A percentile compares a stretch with the other conserved stretches of the same genome.
Conservation (phyloP, 53 echinoderm and acorn worm species). For the Temnopleurus reevesii region DNA sequence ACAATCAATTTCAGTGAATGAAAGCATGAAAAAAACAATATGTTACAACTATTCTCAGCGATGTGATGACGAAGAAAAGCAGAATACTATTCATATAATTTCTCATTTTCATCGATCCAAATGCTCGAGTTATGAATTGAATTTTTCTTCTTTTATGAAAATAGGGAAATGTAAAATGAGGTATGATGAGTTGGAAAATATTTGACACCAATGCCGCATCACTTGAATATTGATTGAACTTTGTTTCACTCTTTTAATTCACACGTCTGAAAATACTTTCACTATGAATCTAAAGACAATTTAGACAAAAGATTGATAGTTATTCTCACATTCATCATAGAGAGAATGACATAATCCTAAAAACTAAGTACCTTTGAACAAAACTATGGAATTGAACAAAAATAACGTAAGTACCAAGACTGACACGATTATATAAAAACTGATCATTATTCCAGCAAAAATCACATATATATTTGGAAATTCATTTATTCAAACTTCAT, state of each 20-base stretch:
- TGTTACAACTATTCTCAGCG: background rate
- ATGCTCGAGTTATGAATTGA: background rate
- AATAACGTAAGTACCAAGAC: no score
- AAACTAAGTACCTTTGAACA: no score
- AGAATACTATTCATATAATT: background rate
- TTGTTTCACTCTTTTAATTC: background rate
- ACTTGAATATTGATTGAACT: constrained; percentile 17
- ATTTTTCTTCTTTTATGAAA: no score
- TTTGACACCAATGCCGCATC: background rate
- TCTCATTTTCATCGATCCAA: background rate
- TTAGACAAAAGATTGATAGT: background rate
- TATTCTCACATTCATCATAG: no score
- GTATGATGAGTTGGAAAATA: background rate
- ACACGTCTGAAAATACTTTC: background rate
- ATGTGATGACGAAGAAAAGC: background rate
- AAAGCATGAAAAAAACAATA: background rate
- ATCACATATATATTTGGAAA: no score
- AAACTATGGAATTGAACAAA: no score
- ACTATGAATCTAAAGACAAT: background rate
- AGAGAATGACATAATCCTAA: no score
- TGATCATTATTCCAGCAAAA: no score
- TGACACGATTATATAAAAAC: no score
- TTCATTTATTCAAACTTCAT: no score
- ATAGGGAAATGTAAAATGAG: background rate
- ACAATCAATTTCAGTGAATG: background rate